phyloP scores from a whole-genome alignment of 1,140 invertebrate species.

The Diorhabda sublineata region DNA sequence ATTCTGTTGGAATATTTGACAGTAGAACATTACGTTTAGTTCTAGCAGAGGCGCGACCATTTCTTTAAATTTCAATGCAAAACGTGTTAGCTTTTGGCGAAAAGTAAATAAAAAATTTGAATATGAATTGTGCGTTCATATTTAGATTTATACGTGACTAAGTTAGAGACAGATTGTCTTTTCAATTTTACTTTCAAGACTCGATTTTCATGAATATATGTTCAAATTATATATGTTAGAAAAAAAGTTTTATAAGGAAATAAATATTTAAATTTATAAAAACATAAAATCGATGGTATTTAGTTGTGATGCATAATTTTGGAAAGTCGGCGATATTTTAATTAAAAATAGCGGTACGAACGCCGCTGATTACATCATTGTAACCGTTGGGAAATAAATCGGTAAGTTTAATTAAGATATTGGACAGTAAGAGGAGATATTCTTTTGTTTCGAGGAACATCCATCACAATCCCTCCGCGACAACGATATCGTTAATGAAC shows the following conservation, averaged over 20 bases:
- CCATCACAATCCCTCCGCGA: slow-evolving; percentile 42
- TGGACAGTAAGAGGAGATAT: slow-evolving; percentile 44
- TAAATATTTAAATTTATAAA: too few relatives aligned
- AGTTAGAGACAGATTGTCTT: too few relatives aligned
- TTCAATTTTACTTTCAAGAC: too few relatives aligned
- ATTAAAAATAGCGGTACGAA: slow-evolving; percentile 2
- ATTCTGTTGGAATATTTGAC: slow-evolving; percentile 33
- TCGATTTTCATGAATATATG: too few relatives aligned
- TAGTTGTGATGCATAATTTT: too few relatives aligned
- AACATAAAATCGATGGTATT: too few relatives aligned
- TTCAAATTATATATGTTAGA: too few relatives aligned
- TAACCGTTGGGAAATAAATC: slow-evolving; percentile 42
- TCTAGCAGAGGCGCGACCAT: neutral
- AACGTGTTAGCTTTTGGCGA: neutral
- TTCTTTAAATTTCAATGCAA: neutral
- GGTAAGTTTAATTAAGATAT: slow-evolving; percentile 49
- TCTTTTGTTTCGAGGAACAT: slow-evolving; percentile 46
- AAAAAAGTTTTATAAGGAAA: too few relatives aligned
- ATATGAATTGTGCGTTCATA: too few relatives aligned
- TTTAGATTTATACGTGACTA: too few relatives aligned
- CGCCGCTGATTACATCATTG: neutral
- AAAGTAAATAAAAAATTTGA: neutral
- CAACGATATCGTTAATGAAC: slow-evolving; percentile 45
- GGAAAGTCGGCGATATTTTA: too few relatives aligned
- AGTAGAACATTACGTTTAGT: slow-evolving; percentile 14